phyloP scores from a whole-genome alignment of 2,797 vertebrate species.

The Bufotes viridis region DNA sequence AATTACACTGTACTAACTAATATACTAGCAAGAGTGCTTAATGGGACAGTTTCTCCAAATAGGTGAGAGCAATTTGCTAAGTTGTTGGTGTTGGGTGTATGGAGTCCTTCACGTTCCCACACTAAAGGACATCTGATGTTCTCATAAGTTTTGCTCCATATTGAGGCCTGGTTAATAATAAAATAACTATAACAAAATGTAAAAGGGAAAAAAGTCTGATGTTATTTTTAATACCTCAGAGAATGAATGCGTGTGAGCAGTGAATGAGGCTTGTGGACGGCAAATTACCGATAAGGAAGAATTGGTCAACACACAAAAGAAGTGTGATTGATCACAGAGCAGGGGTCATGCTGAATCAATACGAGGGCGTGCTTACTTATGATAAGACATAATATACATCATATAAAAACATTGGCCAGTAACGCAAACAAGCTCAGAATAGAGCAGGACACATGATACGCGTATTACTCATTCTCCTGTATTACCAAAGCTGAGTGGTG shows the following conservation, averaged over 20 bases:
- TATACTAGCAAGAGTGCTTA: no score
- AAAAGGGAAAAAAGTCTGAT: background rate
- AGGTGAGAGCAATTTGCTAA: no score
- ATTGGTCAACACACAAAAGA: constrained; percentile 7
- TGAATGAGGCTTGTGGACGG: background rate
- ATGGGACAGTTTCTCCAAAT: no score
- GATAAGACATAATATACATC: constrained; percentile 22
- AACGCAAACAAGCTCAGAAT: background rate
- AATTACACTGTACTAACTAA: no score
- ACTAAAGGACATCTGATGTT: background rate
- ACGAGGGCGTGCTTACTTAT: background rate
- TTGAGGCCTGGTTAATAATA: background rate
- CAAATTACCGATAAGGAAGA: background rate
- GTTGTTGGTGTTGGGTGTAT: background rate
- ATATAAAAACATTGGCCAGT: background rate
- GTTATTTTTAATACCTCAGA: constrained; percentile 21
- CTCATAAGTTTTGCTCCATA: background rate
- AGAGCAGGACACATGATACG: background rate
- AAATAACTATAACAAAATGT: background rate
- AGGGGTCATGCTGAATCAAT: constrained; percentile 17
- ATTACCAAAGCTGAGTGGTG: background rate
- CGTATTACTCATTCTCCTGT: constrained; percentile 10
- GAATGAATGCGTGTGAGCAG: constrained; percentile 37
- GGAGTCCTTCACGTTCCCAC: background rate
- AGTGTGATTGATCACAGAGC: background rate